Evolutionary conservation across 1,140 invertebrate genomes (phyloP).

Genomic region (Procambarus virginalis): DNA sequence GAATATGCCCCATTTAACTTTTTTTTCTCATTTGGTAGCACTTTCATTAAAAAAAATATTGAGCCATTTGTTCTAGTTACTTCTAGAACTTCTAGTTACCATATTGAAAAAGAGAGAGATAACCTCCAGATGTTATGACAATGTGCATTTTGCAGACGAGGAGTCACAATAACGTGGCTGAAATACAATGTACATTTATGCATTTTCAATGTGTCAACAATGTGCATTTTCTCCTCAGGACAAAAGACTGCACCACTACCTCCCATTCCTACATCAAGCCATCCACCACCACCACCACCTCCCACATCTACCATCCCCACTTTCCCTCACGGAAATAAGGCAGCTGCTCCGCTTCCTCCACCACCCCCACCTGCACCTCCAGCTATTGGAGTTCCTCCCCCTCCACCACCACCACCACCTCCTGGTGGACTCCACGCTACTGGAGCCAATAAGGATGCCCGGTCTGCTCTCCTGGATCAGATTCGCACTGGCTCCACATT

Average conservation of each 20-base stretch:
- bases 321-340: constrained; percentile 24
- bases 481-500: constrained; percentile 71
- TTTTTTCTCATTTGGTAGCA: no score
- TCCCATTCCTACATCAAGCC: neutral
- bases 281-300: constrained; percentile 45
- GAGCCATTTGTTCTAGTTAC: no score
- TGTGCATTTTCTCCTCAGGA: neutral
- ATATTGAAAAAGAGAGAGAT: no score
- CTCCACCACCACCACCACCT: neutral
- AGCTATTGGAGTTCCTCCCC: constrained; percentile 45
- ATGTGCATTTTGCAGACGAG: no score
- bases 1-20: no score
- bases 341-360: constrained; percentile 68
- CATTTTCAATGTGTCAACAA: no score
- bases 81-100: no score
- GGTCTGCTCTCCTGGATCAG: constrained; percentile 77
- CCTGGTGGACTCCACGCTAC: constrained; percentile 62
- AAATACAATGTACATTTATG: neutral
- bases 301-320: constrained; percentile 33
- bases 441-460: constrained; percentile 75
- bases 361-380: constrained; percentile 72
- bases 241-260: constrained; percentile 24
- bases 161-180: neutral
- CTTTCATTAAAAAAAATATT: no score
- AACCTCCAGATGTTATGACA: no score